A percentile compares a stretch with the other conserved stretches of the same genome.
Conservation (phyloP, 53 echinoderm and acorn worm species). For the Henricia sp. region DNA sequence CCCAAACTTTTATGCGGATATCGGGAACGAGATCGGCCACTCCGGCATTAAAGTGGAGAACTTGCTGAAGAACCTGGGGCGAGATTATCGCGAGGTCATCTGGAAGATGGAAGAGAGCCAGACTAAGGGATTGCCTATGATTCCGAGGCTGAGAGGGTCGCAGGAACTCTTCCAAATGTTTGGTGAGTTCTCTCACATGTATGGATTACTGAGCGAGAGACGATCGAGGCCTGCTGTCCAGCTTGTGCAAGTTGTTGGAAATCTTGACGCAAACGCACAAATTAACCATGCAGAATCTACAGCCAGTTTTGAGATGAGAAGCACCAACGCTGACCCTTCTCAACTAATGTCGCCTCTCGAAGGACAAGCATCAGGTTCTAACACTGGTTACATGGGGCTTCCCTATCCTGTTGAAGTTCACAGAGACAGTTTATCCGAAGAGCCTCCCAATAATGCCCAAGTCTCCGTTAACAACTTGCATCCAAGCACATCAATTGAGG, state of each 20-base stretch:
- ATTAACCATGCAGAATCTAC: no score
- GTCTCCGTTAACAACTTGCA: neutral
- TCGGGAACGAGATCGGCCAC: conserved; percentile 11
- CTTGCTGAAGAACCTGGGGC: conserved; percentile 42
- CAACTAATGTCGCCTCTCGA: neutral
- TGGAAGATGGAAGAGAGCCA: conserved; percentile 28
- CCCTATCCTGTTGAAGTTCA: conserved; percentile 33
- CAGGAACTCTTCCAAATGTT: conserved; percentile 23
- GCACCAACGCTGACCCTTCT: neutral
- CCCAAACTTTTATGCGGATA: conserved; percentile 16
- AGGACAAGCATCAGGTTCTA: neutral
- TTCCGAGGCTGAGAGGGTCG: conserved; percentile 27
- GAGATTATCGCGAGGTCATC: conserved; percentile 40
- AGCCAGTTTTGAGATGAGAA: neutral
- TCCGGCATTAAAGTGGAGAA: conserved; percentile 48
- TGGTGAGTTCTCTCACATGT: conserved; percentile 22
- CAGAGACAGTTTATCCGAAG: neutral
- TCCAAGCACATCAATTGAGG: neutral
- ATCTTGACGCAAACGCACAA: neutral
- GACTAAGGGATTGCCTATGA: neutral
- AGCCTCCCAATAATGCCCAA: neutral
- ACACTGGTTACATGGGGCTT: neutral
- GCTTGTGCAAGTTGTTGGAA: neutral
- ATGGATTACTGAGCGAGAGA: conserved; percentile 20
- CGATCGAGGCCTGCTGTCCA: neutral